These are phyloP conservation scores for Rattus rattus DNA, from an alignment of 2,113 vertebrate species.

Conservation along the genomic window DNA sequence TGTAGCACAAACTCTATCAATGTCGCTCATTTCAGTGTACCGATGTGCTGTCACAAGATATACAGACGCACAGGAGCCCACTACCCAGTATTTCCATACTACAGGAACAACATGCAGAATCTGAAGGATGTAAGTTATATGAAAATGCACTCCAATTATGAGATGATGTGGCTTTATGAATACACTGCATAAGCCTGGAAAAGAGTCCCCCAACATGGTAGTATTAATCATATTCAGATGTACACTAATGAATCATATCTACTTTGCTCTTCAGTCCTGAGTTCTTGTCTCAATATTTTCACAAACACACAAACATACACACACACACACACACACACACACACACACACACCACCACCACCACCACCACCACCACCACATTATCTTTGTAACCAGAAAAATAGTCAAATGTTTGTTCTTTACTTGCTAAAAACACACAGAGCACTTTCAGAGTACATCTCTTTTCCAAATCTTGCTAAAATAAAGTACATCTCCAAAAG, in stretches of 20 bases:
- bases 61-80: neutral
- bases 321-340: neutral
- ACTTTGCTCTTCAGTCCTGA: conserved; percentile 23
- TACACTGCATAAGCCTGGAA: conserved; percentile 19
- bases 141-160: neutral
- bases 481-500: conserved; percentile 19
- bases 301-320: neutral
- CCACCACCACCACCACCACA: too few species aligned
- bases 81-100: neutral
- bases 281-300: conserved; percentile 30
- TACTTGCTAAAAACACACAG: neutral
- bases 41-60: neutral
- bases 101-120: neutral
- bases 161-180: neutral
- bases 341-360: neutral
- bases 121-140: neutral
- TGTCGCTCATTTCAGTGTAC: neutral
- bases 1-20: neutral
- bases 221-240: neutral
- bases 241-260: conserved; percentile 11
- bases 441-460: neutral
- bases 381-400: conserved; percentile 47
- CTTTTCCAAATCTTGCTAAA: conserved; percentile 10
- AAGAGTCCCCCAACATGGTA: neutral
- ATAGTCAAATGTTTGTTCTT: neutral